Base-by-base conservation (phyloP, 1,140 invertebrate genomes). In the Caenorhabditis inopinata region DNA sequence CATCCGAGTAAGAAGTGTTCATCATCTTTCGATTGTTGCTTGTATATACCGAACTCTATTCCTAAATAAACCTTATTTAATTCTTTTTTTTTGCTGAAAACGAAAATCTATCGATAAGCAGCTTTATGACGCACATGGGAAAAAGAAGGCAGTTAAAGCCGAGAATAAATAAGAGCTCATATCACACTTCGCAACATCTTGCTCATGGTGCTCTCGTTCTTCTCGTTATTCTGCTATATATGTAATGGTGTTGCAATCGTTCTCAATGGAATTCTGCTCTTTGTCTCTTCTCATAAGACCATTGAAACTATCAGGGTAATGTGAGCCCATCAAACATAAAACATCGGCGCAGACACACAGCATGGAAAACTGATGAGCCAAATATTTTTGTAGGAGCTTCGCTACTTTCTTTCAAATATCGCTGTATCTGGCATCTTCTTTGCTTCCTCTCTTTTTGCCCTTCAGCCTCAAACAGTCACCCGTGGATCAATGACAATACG, bases 351-450 rank as follows among this genome's bases (percentile, higher is more conserved):
- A n/a, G n/a, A n/a, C n/a, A n/a, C n/a, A n/a, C n/a, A n/a, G n/a
- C n/a, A n/a, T n/a, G n/a, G n/a, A n/a, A n/a, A n/a, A n/a, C n/a
- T n/a, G n/a, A n/a, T n/a, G n/a, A n/a, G n/a, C n/a, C n/a, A n/a
- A n/a, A n/a, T n/a, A n/a, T n/a, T n/a, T 9, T 5, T 73, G n/a
- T 45, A 74, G 78, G 78, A 79, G 21, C 68, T 79, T 23, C 78
- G 78, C 1, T 79, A 79, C 21, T 79, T 79, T 47, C 51, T 79
- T 7, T 79, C 78, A 1, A 79, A 79, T 32, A 75, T 79, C 23
- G 53, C 78, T 9, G 68, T 27, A 11, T 35, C 78, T 29, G 78
- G 78, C 38, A 45, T 74, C 7, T 2, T 49, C 27, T 48, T 74
- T 38, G 5, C 32, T 27, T 7, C 58, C 1, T 74, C 51, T 51